A percentile compares a stretch with the other conserved stretches of the same genome.
phyloP scores from a whole-genome alignment of 2,113 vertebrate species.

The Recurvirostra avosetta region DNA sequence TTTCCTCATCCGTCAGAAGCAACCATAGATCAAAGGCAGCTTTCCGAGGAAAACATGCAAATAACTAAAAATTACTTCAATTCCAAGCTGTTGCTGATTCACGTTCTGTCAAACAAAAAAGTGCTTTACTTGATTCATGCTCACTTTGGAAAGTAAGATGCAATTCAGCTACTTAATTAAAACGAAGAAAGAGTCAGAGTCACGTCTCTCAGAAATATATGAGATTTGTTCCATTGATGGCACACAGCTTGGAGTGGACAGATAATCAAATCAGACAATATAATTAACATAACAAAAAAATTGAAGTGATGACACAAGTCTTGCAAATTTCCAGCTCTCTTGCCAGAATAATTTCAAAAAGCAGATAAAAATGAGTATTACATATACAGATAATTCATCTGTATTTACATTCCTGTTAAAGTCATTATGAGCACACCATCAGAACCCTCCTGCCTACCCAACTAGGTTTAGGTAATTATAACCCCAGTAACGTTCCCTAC shows the following conservation, averaged over 20 bases:
- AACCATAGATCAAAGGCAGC: background rate
- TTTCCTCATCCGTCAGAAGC: background rate
- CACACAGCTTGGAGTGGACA: background rate
- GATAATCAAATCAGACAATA: background rate
- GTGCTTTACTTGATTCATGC: background rate
- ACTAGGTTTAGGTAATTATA: background rate
- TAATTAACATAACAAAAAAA: background rate
- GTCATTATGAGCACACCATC: background rate
- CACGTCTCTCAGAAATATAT: background rate
- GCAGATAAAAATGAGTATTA: background rate
- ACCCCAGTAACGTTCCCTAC: background rate
- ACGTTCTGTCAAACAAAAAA: background rate
- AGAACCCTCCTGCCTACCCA: background rate
- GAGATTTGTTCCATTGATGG: background rate
- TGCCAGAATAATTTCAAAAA: background rate
- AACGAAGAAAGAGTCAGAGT: background rate
- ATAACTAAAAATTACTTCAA: background rate
- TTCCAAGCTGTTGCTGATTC: constrained; percentile 12
- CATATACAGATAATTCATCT: background rate
- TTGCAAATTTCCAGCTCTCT: background rate
- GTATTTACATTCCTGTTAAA: background rate
- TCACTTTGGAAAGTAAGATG: background rate
- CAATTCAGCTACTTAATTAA: background rate
- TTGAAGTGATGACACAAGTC: background rate
- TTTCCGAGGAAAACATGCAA: constrained; percentile 1